These are phyloP conservation scores for Podabrus alpinus DNA, from an alignment of 2,888 invertebrate species.

Conservation along the genomic window DNA sequence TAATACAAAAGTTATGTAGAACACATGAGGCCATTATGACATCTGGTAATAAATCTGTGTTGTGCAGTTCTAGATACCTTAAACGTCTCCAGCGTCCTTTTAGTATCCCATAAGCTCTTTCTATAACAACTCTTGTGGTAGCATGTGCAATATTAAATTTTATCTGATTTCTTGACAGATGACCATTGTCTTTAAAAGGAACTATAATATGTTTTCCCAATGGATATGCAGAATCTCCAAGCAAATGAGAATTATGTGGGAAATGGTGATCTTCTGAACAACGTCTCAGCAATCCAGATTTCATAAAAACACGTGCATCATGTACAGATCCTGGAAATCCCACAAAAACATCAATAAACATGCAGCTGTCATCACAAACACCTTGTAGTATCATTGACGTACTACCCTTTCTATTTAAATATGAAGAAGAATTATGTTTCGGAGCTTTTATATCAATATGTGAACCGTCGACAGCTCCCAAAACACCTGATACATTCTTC, in stretches of 20 bases:
- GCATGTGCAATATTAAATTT: neutral
- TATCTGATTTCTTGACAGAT: neutral
- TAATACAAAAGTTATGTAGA: slow-evolving; percentile 2
- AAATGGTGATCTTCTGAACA: neutral
- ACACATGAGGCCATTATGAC: neutral
- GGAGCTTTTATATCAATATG: slow-evolving; percentile 14
- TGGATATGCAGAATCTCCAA: slow-evolving; percentile 4
- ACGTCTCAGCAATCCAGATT: neutral
- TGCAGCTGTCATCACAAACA: neutral
- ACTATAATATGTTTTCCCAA: slow-evolving; percentile 1
- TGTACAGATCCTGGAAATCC: slow-evolving; percentile 1
- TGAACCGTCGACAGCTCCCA: slow-evolving; percentile 8
- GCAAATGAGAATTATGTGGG: slow-evolving; percentile 1
- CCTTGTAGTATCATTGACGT: neutral
- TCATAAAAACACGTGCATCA: neutral
- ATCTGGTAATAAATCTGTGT: neutral
- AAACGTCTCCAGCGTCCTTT: slow-evolving; percentile 1
- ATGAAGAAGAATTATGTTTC: neutral
- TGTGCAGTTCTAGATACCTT: neutral
- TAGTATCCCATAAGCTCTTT: slow-evolving; percentile 1
- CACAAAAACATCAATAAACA: neutral
- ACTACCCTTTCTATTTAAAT: slow-evolving; percentile 4
- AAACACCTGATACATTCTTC: slow-evolving; percentile 4
- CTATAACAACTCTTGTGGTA: neutral
- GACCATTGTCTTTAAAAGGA: slow-evolving; percentile 3